Evolutionary conservation across 37 sponge, comb jelly and placozoan genomes (phyloP), one percentile per base, ranked within the genome.

Genomic region (Diacarnus erythraeanus): DNA sequence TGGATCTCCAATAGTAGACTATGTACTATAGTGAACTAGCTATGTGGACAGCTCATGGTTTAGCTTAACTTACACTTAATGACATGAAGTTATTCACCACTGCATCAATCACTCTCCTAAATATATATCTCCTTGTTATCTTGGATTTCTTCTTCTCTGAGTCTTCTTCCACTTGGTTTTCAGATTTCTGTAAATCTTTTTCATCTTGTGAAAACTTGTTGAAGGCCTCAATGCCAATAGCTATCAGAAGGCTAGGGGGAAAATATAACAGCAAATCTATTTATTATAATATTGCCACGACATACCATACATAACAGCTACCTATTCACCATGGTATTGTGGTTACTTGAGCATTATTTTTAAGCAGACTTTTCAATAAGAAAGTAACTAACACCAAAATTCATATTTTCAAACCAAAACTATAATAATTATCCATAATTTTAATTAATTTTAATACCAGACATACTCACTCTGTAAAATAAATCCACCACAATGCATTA

Each of bases 141-240:
- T 72, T 27, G 9, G 9, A 12, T 15, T 61, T 61, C 64, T 23
- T 6, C 64, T 6, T 27, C 64, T 20, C 10, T 29, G 34, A 8
- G 38, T 69, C 5, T 36, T 69, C 6, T 33, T 3, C 39, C 31
- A 12, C 69, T 69, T 72, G 51, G 12, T 31, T 39, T 29, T 41
- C 73, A 8, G 36, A n/a, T 21, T 42, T 20, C 27, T 43, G 27
- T 20, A 10, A 29, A 4, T 23, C 38, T 26, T 71, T 69, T 65
- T 61, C 57, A 8, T 59, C 64, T 41, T 67, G 34, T 21, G 78
- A 77, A 61, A 80, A 86, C 38, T 81, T 80, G 73, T 90, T 84
- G 64, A 86, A 80, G 15, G 86, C 91, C 64, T 86, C 91, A 41
- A 90, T 78, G 1, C 75, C 91, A 76, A 90, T 86, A 33, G 91